A percentile compares a stretch with the other conserved stretches of the same genome.
Conservation (phyloP, 2,797 vertebrate species). For the Hippopotamyrus pictus region DNA sequence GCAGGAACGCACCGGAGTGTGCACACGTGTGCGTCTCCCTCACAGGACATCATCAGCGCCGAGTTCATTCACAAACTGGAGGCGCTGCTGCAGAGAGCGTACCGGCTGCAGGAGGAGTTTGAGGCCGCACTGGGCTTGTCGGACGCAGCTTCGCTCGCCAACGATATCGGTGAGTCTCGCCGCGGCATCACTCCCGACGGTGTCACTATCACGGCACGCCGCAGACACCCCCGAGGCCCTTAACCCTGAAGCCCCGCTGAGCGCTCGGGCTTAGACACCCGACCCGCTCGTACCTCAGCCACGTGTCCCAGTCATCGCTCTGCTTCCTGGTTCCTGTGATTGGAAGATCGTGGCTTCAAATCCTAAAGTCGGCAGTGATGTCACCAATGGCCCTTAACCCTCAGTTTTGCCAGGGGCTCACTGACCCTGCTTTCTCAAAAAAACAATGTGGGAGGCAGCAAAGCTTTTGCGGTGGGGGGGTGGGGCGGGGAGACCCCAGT, state of each 20-base stretch:
- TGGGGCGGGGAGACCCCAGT: neutral
- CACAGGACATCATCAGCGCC: conserved; percentile 82
- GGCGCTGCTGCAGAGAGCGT: conserved; percentile 85
- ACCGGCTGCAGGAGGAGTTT: conserved; percentile 94
- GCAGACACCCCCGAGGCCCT: neutral
- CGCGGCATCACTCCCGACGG: too few species aligned
- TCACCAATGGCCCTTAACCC: neutral
- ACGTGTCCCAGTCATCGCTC: neutral
- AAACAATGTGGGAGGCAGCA: neutral
- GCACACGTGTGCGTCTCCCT: neutral
- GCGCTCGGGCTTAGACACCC: neutral
- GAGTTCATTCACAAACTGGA: conserved; percentile 94
- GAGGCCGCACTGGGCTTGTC: conserved; percentile 76
- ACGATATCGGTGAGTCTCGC: conserved; percentile 69
- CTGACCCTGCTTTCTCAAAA: neutral
- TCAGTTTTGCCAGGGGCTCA: too few species aligned
- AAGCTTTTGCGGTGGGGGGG: too few species aligned
- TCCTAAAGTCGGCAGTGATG: neutral
- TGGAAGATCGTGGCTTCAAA: neutral
- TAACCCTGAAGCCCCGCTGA: neutral
- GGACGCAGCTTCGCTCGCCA: conserved; percentile 67
- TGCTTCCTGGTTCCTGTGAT: neutral
- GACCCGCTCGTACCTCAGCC: neutral
- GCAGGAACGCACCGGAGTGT: neutral
- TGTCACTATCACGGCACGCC: neutral